Evolutionary conservation across 2,113 vertebrate genomes (phyloP).

Genomic region (Erythrocercus mccallii): DNA sequence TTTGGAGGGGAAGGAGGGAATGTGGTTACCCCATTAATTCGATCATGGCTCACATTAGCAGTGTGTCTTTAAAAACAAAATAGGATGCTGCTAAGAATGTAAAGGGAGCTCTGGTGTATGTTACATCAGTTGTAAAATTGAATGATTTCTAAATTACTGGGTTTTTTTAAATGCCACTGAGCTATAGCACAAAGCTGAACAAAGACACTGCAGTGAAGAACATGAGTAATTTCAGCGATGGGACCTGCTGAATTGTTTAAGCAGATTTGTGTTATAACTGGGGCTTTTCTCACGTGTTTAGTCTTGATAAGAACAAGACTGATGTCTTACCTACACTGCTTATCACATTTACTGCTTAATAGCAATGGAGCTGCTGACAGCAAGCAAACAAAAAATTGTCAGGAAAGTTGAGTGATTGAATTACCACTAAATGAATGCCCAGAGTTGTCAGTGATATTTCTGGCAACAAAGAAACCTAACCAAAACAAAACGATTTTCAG

Average conservation of each 20-base stretch:
- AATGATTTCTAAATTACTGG: neutral
- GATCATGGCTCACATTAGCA: neutral
- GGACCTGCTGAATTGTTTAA: conserved; percentile 6
- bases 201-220: neutral
- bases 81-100: neutral
- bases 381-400: neutral
- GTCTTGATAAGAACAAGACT: neutral
- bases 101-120: neutral
- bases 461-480: neutral
- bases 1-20: neutral
- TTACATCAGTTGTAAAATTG: neutral
- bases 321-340: neutral
- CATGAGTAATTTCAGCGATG: neutral
- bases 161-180: neutral
- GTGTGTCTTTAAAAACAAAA: neutral
- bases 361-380: neutral
- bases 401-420: neutral
- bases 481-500: neutral
- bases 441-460: neutral
- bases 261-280: neutral
- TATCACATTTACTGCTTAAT: neutral
- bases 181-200: neutral
- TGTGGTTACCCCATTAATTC: neutral
- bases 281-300: neutral
- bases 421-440: neutral